phyloP scores from a whole-genome alignment of 2,797 vertebrate genomes.

The Psittacula derbiana region DNA sequence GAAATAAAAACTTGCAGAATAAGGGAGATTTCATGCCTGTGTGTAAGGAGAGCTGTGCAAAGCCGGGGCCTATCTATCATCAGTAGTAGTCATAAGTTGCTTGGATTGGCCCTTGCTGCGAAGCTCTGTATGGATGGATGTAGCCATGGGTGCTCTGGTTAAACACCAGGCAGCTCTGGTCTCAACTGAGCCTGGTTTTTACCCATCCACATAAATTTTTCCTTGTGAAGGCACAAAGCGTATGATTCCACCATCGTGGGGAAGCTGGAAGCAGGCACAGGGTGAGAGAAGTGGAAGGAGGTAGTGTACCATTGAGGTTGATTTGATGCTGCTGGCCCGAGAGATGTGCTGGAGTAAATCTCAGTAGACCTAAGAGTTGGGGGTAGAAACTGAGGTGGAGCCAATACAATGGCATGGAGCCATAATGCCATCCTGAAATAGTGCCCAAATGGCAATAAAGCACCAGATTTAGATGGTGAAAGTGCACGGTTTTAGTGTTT shows the following conservation, averaged over 20 bases:
- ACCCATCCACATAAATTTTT: background rate
- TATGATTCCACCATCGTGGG: background rate
- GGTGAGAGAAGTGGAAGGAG: background rate
- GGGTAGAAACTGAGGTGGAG: background rate
- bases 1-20: background rate
- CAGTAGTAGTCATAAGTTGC: background rate
- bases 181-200: background rate
- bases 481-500: background rate
- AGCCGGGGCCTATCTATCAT: background rate
- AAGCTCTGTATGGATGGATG: background rate
- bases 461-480: background rate
- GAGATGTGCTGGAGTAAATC: background rate
- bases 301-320: background rate
- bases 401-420: background rate
- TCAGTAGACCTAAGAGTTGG: background rate
- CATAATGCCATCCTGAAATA: background rate
- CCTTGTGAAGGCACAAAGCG: background rate
- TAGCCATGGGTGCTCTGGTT: background rate
- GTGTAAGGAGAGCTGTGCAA: background rate
- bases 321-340: background rate
- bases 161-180: background rate
- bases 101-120: background rate
- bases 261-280: background rate
- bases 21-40: background rate
- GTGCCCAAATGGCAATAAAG: background rate